Percentiles rank a stretch among this genome's conserved stretches.
Evolutionary conservation across 2,113 vertebrate species (phyloP).

Genomic region (Marcusenius ussheri): DNA sequence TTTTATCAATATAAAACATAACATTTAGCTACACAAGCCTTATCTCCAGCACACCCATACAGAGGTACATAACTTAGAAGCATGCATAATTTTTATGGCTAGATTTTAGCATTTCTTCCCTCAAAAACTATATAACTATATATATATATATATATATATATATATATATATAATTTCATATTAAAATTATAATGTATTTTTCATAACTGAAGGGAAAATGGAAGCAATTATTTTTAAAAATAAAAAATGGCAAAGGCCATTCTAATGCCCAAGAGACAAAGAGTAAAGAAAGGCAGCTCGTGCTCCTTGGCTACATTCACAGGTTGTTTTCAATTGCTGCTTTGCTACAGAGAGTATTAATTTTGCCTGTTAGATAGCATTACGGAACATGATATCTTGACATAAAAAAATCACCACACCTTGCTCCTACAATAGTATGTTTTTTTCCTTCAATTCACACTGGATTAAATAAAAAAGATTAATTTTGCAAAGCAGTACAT

Average conservation of each 20-base stretch:
- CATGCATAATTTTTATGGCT: neutral
- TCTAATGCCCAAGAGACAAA: constrained; percentile 19
- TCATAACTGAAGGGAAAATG: no score
- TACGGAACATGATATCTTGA: constrained; percentile 65
- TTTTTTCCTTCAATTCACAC: constrained; percentile 67
- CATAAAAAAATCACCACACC: constrained; percentile 84
- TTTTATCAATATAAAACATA: neutral
- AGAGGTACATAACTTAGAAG: neutral
- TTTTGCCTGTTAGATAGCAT: constrained; percentile 61
- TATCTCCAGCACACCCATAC: neutral
- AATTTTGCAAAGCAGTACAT: constrained; percentile 81
- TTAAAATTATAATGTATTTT: neutral
- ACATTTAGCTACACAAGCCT: neutral
- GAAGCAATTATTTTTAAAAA: constrained; percentile 25
- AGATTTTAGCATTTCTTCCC: neutral
- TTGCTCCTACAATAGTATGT: constrained; percentile 63
- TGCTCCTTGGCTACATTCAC: constrained; percentile 40
- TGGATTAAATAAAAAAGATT: constrained; percentile 92
- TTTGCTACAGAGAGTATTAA: constrained; percentile 29
- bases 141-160: no score
- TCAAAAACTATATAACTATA: neutral
- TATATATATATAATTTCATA: constrained; percentile 32
- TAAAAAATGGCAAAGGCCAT: constrained; percentile 38
- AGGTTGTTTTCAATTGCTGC: constrained; percentile 55
- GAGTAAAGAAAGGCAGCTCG: constrained; percentile 32